Percentiles rank a stretch among this genome's conserved stretches.
Conservation (phyloP, 2,113 vertebrate species). For the Melanerpes aurifrons region DNA sequence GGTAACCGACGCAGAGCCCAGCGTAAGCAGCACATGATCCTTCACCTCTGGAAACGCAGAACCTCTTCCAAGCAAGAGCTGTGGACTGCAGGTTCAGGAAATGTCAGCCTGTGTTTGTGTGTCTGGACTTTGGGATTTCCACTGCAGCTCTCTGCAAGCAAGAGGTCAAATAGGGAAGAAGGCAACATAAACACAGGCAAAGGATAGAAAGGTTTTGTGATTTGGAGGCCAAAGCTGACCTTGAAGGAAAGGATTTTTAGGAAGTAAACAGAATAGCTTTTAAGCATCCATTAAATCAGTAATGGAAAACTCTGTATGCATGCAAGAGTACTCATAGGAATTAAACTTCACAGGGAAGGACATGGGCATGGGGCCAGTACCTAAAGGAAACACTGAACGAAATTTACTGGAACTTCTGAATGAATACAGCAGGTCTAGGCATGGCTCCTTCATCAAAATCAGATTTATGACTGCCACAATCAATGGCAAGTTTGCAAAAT, state of each 20-base stretch:
- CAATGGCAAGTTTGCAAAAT: conserved; percentile 6
- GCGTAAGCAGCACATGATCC: background rate
- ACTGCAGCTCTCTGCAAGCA: background rate
- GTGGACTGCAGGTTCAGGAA: background rate
- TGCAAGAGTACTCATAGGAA: background rate
- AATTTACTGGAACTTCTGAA: conserved; percentile 42
- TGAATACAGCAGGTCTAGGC: conserved; percentile 9
- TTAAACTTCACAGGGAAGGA: background rate
- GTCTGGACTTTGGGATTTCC: background rate
- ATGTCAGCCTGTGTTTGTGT: background rate
- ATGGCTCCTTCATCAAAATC: background rate
- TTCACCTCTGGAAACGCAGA: background rate
- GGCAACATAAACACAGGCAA: background rate
- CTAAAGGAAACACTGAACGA: background rate
- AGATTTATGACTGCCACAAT: background rate
- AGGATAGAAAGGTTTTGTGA: background rate
- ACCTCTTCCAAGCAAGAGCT: background rate
- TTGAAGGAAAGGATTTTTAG: background rate
- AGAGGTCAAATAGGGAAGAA: background rate
- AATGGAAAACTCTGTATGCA: background rate
- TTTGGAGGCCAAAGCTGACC: background rate
- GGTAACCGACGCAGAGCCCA: background rate
- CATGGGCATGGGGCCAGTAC: background rate
- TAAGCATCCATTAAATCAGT: background rate
- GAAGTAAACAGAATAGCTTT: conserved; percentile 21